Percentiles rank a stretch among this genome's conserved stretches.
phyloP scores from a whole-genome alignment of 2,113 vertebrate genomes.

The Chunga burmeisteri region DNA sequence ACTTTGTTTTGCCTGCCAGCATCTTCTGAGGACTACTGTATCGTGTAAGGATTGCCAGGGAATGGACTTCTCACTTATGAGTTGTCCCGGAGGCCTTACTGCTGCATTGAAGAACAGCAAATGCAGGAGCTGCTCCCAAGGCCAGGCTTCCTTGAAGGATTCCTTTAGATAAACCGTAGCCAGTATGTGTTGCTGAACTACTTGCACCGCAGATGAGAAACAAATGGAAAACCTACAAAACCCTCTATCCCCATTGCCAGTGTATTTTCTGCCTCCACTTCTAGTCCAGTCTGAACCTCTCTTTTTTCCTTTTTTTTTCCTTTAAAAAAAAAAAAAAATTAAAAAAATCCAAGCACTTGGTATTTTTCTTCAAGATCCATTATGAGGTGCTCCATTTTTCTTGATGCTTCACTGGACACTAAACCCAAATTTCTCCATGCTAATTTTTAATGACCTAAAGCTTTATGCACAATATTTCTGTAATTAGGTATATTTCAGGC shows the following conservation, averaged over 20 bases:
- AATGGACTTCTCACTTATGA: background rate
- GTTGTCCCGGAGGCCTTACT: background rate
- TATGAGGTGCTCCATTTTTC: conserved; percentile 11
- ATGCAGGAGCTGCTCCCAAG: background rate
- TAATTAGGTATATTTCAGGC: background rate
- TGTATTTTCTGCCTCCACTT: background rate
- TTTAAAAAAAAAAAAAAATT: background rate
- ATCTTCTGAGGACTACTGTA: background rate
- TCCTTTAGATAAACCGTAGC: background rate
- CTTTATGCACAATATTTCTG: background rate
- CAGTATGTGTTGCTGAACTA: background rate
- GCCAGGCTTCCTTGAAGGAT: background rate
- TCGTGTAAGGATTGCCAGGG: background rate
- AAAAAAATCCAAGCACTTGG: background rate
- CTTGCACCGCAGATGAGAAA: background rate
- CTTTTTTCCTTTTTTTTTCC: background rate
- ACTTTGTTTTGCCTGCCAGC: background rate
- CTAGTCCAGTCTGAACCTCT: background rate
- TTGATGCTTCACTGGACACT: background rate
- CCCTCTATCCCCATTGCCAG: background rate
- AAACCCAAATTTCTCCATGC: background rate
- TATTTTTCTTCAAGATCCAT: background rate
- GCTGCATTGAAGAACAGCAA: background rate
- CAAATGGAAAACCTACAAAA: background rate
- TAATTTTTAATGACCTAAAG: conserved; percentile 23